Base-by-base conservation (phyloP, 2,113 vertebrate genomes). In the Bos taurus region DNA sequence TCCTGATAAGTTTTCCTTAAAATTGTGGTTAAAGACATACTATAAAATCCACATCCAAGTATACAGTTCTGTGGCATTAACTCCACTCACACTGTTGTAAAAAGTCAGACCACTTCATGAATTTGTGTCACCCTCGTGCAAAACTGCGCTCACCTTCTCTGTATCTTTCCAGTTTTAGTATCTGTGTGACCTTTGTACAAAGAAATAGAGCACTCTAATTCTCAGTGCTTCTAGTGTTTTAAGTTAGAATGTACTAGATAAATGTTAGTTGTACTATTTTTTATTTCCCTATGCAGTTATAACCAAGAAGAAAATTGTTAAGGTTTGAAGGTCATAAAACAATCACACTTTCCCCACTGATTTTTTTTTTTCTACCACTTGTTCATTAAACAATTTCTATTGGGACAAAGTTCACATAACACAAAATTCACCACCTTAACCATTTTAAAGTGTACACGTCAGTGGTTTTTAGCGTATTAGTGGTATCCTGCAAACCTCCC, bases 71-170 rank as follows among this genome's bases (percentile, higher is more conserved):
- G 12, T 23, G 52, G 50, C 23, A 8, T 80, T n/a, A 5, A 23
- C 30, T 2, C 5, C 46, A 17, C 36, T 15, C 54, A 17, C 56
- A 17, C 67, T 28, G 5, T 14, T 15, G 28, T 25, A 9, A 48
- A 89, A 16, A 30, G 19, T 7, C 9, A 56, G 54, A 17, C 1
- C 7, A 8, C 67, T 30, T 48, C 33, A 0, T 6, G 15, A 30
- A 12, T 28, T 15, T 21, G 64, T 6, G 33, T 30, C 13, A 1
- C 1, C 30, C 1, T 25, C 11, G 30, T 3, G 17, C 54, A 59
- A 40, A 21, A 19, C 11, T 33, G 2, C 0, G 5, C 59, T 40
- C 11, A 16, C 17, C n/a, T 92, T 36, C 26, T 80, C 30, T 11
- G 3, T 23, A 33, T 17, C 5, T 9, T 33, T 17, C 28, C 28